Base-by-base conservation (phyloP, 2,888 invertebrate species). In the Drosophila acutilabella region DNA sequence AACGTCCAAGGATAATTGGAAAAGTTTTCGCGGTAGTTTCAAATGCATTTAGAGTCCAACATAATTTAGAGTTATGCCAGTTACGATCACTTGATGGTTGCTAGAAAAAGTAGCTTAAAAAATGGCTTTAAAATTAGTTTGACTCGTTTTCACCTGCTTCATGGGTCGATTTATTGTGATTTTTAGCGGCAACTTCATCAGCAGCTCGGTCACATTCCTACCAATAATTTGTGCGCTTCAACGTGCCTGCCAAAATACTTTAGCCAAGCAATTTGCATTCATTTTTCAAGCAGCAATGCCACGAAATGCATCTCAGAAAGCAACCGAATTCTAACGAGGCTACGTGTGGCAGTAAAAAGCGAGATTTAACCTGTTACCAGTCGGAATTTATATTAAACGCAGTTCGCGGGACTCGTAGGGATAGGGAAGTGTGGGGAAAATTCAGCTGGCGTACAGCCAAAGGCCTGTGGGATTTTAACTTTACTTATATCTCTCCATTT, bases 371-470 rank as follows among this genome's bases (percentile, higher is more conserved):
- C 86, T 82, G 83, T 81, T 79, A 71, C 64, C 67, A 52, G 61
- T 36, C 8, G 80, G 70, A 85, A 84, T 81, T 81, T 79, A 81
- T 81, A 81, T 85, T 85, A 77, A 81, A 81, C 65, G 36, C 36
- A 48, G 30, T 18, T 13, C 48, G 57, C 38, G 42, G 13, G 23
- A 18, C n/a, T n/a, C n/a, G n/a, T n/a, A n/a, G n/a, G n/a, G n/a
- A n/a, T n/a, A 8, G n/a, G 36, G 16, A 11, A 36, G 6, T 38
- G 26, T 0, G 13, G 5, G 13, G 26, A 42, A 26, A 52, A 40
- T 60, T 38, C 45, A 23, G 45, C 48, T 81, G 84, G 81, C 81
- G 58, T 2, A 8, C 40, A 44, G 73, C 84, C 81, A 78, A 64
- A 48, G 38, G 33, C 20, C 40, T 41, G 38, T 30, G 65, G 56